Conservation (phyloP, 2,888 invertebrate species). For the Archips xylosteana region DNA sequence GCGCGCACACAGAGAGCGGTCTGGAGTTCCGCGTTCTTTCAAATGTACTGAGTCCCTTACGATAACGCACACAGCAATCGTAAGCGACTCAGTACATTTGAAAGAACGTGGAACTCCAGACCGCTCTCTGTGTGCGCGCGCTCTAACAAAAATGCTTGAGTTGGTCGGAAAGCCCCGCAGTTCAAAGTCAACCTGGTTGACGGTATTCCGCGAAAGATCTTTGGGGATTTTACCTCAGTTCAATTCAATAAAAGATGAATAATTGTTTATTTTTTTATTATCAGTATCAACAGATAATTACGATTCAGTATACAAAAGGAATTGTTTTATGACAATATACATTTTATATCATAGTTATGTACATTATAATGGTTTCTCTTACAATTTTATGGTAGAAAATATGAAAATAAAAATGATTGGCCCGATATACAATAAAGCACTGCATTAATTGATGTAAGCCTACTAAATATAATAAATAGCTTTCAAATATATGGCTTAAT, state of each 20-base stretch:
- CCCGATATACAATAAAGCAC: slow-evolving; percentile 33
- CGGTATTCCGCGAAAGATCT: no score
- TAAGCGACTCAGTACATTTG: no score
- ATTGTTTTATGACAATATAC: slow-evolving; percentile 35
- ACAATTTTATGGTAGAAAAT: slow-evolving; percentile 25
- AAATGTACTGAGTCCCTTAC: no score
- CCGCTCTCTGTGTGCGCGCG: no score
- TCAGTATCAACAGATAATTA: slow-evolving; percentile 37
- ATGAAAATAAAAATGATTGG: slow-evolving; percentile 28
- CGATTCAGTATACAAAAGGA: slow-evolving; percentile 39
- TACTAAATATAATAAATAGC: slow-evolving; percentile 16
- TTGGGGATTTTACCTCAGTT: not conserved
- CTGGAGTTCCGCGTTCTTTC: no score
- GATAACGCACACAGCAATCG: no score
- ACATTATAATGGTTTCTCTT: slow-evolving; percentile 33
- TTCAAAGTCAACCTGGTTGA: no score
- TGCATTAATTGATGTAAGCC: slow-evolving; percentile 10
- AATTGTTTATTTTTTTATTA: slow-evolving; percentile 26
- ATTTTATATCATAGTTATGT: slow-evolving; percentile 31
- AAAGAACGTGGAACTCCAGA: no score
- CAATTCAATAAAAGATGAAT: not conserved
- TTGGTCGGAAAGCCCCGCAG: no score
- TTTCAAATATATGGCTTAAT: not conserved
- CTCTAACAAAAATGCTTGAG: no score
- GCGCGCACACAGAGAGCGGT: no score